A percentile compares a stretch with the other conserved stretches of the same genome.
Conservation (phyloP, 1,140 invertebrate species). For the Drosophila grimshawi region DNA sequence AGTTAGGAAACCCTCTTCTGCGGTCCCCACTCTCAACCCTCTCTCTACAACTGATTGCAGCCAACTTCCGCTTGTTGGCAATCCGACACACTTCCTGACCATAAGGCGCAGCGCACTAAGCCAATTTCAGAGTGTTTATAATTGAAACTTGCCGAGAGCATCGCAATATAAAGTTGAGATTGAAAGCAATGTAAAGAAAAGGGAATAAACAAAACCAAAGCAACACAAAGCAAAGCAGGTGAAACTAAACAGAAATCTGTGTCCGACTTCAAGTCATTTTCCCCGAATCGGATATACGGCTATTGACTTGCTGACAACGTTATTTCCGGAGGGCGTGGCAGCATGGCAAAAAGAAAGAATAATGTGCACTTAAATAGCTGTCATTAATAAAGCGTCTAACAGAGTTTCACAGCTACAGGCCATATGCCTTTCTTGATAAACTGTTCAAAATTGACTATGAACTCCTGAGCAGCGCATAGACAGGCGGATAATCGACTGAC, state of each 20-base stretch:
- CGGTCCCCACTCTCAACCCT: background rate
- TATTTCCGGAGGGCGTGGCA: conserved; percentile 37
- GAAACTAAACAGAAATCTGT: conserved; percentile 32
- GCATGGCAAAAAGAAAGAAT: conserved; percentile 20
- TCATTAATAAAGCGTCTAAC: conserved; percentile 44
- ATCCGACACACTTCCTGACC: conserved; percentile 59
- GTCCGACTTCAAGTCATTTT: conserved; percentile 40
- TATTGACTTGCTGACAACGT: conserved; percentile 54
- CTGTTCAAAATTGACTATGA: conserved; percentile 15
- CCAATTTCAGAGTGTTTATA: conserved; percentile 71
- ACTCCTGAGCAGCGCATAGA: conserved; percentile 1
- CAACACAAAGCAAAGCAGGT: conserved; percentile 6
- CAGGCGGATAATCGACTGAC: conserved; percentile 7
- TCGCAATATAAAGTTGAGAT: conserved; percentile 1
- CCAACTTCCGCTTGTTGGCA: conserved; percentile 45
- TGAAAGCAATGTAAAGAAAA: background rate
- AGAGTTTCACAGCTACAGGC: conserved; percentile 31
- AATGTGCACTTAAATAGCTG: conserved; percentile 39
- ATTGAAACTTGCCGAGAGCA: conserved; percentile 53
- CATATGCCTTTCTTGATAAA: conserved; percentile 28
- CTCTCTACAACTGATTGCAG: conserved; percentile 28
- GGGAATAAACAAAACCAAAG: conserved; percentile 5
- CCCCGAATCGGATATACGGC: conserved; percentile 44
- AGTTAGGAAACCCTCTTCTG: background rate
- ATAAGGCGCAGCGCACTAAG: conserved; percentile 54